Evolutionary conservation across 2,113 vertebrate species (phyloP), one percentile per base, ranked within the genome.

Genomic region (Pagrus major): DNA sequence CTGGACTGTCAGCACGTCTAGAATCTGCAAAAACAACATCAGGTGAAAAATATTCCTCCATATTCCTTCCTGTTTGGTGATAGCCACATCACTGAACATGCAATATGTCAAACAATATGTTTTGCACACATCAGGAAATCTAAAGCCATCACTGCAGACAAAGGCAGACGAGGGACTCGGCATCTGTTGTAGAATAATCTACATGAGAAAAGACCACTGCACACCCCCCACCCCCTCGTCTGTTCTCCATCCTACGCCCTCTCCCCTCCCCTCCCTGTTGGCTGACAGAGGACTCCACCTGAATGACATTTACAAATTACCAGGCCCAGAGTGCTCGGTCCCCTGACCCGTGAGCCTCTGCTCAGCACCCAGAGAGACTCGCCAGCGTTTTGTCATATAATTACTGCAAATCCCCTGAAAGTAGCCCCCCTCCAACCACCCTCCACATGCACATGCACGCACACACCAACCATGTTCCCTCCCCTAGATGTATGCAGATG

Each of bases 251-350:
- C 91, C 73, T 86, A 85, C 47, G n/a, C 23, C 37, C 31, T 55
- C 46, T 16, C 44, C 58, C 76, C 46, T 41, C 63, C 68, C 52
- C 68, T 81, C 85, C 78, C 76, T 60, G 78, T 47, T 79, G 85
- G 91, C 94, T 95, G 95, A 95, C 94, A 95, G 94, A 93, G 95
- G 94, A 95, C 95, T 95, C 88, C 93, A 94, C 95, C 96, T 97
- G 97, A 97, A 97, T 98, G 98, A 99, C 97, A 96, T 98, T 97
- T 98, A 98, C 96, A 99, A 99, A 99, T 99, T 97, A 98, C 96
- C 96, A 94, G 90, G 95, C 96, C 95, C 96, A 96, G 96, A 97
- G 96, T 96, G 97, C 97, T 96, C 95, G 95, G 94, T 97, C 96
- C 97, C 95, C 89, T 97, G 97, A 99, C 98, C 98, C 95, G 93